Conservation (phyloP, 2,888 invertebrate species). For the Thereva unica region DNA sequence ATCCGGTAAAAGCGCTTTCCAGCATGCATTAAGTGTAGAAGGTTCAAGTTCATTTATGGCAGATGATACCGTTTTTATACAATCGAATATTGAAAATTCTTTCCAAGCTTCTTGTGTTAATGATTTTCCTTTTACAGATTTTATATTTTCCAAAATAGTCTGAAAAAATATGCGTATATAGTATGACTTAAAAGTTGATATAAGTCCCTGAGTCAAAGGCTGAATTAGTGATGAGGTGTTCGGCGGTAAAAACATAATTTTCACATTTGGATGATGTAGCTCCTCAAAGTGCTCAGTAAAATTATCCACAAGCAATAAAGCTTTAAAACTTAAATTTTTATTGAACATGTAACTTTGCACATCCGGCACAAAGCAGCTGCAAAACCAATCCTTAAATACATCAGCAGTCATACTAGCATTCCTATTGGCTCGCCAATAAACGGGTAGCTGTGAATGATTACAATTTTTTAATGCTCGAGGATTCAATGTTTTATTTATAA, state of each 20-base stretch:
- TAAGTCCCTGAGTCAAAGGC: slow-evolving; percentile 22
- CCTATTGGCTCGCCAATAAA: slow-evolving; percentile 12
- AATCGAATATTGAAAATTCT: slow-evolving; percentile 22
- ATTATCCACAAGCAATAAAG: slow-evolving; percentile 24
- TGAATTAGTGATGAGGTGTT: slow-evolving; percentile 26
- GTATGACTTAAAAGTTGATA: slow-evolving; percentile 26
- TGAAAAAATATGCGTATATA: slow-evolving; percentile 34
- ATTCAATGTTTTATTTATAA: background rate
- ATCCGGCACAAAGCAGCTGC: slow-evolving; percentile 13
- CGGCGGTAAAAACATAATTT: slow-evolving; percentile 18
- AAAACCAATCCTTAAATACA: slow-evolving; percentile 28
- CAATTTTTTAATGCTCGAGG: too few relatives aligned
- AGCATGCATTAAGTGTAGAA: slow-evolving; percentile 20
- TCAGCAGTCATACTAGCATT: background rate
- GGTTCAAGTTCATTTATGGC: slow-evolving; percentile 3
- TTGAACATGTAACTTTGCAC: background rate
- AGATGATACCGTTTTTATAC: slow-evolving; percentile 4
- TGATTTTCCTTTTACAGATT: slow-evolving; percentile 21
- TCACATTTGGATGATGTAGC: slow-evolving; percentile 20
- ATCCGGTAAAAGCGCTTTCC: background rate
- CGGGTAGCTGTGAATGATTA: background rate
- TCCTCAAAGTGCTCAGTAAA: slow-evolving; percentile 9
- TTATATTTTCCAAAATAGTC: slow-evolving; percentile 37
- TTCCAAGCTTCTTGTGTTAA: slow-evolving; percentile 21
- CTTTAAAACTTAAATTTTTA: slow-evolving; percentile 12